Evolutionary conservation across 2,888 invertebrate genomes (phyloP).

Genomic region (Agrochola macilenta): DNA sequence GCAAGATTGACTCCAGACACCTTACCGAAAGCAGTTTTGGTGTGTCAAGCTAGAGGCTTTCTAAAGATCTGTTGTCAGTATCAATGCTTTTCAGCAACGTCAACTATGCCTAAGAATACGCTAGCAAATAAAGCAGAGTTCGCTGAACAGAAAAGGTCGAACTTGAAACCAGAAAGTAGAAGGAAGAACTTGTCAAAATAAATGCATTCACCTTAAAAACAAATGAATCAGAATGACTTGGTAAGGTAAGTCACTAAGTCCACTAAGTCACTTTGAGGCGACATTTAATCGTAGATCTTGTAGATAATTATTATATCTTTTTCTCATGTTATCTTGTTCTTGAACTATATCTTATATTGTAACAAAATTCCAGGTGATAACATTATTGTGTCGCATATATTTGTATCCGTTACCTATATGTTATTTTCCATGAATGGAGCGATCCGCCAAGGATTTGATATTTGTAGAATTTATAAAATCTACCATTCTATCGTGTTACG

Average conservation of each 20-base stretch:
- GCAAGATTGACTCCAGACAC: neutral
- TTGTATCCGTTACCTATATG: neutral
- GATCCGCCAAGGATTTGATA: neutral
- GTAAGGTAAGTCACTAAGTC: neutral
- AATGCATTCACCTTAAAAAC: no score
- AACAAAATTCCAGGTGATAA: conserved; percentile 14
- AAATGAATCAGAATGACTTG: no score
- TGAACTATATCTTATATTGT: conserved; percentile 26
- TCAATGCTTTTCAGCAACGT: neutral
- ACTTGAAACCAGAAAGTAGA: no score
- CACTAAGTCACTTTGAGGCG: neutral
- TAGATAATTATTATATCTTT: conserved; percentile 17
- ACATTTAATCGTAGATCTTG: conserved; percentile 1
- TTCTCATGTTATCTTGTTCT: conserved; percentile 27
- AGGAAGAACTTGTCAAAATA: no score
- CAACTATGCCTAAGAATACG: neutral
- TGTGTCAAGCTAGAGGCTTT: neutral
- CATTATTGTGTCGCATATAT: neutral
- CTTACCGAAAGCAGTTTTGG: neutral
- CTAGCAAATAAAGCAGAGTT: no score
- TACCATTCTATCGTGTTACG: neutral
- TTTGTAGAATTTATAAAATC: neutral
- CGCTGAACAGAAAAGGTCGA: no score
- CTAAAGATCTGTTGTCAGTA: neutral
- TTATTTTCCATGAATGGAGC: neutral